Evolutionary conservation across 2,888 invertebrate genomes (phyloP).

Genomic region (Agriopis aurantiaria): DNA sequence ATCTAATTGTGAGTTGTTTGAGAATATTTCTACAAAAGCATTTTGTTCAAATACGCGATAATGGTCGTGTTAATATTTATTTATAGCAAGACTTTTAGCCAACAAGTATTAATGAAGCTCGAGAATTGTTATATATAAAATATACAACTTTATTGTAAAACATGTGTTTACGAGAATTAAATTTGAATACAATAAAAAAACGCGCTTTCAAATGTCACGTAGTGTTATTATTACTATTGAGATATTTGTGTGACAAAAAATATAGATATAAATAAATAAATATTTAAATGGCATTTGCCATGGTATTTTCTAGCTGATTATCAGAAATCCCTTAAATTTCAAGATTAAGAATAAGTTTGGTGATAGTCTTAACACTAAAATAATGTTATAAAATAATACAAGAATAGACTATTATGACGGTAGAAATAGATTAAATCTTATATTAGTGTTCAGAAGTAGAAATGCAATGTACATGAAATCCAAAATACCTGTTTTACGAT

Average conservation of each 20-base stretch:
- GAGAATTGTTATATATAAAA: constrained; percentile 18
- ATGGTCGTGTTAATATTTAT: constrained; percentile 21
- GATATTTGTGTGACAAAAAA: no score
- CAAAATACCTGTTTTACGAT: constrained; percentile 84
- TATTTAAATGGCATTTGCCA: neutral
- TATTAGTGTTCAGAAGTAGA: constrained; percentile 71
- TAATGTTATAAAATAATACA: constrained; percentile 54
- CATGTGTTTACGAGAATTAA: neutral
- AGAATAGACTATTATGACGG: constrained; percentile 52
- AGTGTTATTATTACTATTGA: no score
- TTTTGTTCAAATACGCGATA: constrained; percentile 42
- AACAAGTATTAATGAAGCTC: constrained; percentile 16
- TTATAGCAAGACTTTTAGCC: constrained; percentile 24
- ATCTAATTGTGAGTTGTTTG: constrained; percentile 19
- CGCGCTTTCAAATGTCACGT: no score
- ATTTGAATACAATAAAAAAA: neutral
- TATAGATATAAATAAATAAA: neutral
- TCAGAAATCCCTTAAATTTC: constrained; percentile 21
- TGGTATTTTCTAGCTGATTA: constrained; percentile 4
- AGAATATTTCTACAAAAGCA: constrained; percentile 38
- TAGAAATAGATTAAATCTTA: constrained; percentile 64
- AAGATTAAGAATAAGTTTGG: constrained; percentile 29
- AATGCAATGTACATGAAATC: constrained; percentile 70
- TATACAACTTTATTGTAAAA: neutral
- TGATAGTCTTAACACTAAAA: constrained; percentile 49